These are phyloP conservation scores for Parauchenoglanis punctatus DNA, from an alignment of 2,797 vertebrate species.

Conservation along the genomic window DNA sequence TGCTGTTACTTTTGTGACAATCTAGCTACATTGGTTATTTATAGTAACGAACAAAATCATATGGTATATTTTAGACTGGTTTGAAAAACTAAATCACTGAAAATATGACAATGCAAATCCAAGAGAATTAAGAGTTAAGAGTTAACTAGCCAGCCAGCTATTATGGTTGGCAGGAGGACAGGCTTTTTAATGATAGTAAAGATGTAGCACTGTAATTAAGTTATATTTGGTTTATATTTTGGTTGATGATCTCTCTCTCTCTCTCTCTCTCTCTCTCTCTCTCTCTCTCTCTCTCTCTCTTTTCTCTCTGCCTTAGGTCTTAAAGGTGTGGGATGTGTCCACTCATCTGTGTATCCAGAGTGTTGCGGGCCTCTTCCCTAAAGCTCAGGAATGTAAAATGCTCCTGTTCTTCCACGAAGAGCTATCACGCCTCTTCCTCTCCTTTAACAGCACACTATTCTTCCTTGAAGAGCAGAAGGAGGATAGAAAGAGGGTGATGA, in stretches of 20 bases:
- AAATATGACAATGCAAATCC: background rate
- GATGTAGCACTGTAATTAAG: background rate
- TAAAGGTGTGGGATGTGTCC: slow-evolving; percentile 82
- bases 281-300: slow-evolving; percentile 6
- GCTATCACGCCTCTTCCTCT: slow-evolving; percentile 73
- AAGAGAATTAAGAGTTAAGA: background rate
- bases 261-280: slow-evolving; percentile 15
- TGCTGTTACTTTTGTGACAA: background rate
- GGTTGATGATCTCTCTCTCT: background rate
- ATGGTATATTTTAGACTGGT: background rate
- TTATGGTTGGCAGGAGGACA: background rate
- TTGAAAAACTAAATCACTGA: background rate
- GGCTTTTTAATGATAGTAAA: background rate
- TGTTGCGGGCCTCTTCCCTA: slow-evolving; percentile 75
- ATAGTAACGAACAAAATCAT: background rate
- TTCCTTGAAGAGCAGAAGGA: slow-evolving; percentile 72
- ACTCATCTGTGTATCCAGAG: slow-evolving; percentile 79
- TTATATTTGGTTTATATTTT: background rate
- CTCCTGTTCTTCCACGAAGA: slow-evolving; percentile 79
- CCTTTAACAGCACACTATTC: slow-evolving; percentile 76
- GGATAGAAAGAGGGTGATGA: slow-evolving; percentile 66
- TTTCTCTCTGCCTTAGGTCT: slow-evolving; percentile 68
- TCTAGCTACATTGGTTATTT: background rate
- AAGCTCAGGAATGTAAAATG: slow-evolving; percentile 71
- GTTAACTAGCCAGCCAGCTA: background rate